Evolutionary conservation across 2,888 invertebrate species (phyloP).

Genomic region (Agonopterix arenella): DNA sequence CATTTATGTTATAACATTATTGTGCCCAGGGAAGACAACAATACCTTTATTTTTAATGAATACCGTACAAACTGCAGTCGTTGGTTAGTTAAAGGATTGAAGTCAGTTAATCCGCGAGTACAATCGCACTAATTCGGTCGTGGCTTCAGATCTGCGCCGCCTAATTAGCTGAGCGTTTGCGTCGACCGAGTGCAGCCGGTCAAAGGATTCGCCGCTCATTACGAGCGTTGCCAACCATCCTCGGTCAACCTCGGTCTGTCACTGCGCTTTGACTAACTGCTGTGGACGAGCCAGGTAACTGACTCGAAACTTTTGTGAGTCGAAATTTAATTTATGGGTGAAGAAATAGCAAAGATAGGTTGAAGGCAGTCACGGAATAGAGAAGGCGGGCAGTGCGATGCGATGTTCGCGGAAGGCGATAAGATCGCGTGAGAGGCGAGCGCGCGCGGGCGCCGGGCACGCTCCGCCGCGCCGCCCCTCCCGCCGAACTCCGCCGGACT

Average conservation of each 20-base stretch:
- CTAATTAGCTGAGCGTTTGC: constrained; percentile 69
- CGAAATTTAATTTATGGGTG: constrained; percentile 47
- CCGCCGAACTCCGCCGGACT: constrained; percentile 46
- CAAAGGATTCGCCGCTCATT: constrained; percentile 73
- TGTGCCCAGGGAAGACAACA: constrained; percentile 3
- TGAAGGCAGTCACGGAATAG: constrained; percentile 60
- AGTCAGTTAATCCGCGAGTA: constrained; percentile 44
- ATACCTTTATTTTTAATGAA: constrained; percentile 15
- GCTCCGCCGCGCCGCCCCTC: constrained; percentile 27
- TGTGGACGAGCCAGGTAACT: constrained; percentile 14
- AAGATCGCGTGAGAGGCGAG: constrained; percentile 72
- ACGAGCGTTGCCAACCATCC: constrained; percentile 45
- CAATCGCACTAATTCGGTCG: constrained; percentile 65
- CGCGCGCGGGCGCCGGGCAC: constrained; percentile 41
- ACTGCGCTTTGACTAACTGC: constrained; percentile 44
- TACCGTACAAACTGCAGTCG: constrained; percentile 9
- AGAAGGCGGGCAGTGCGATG: constrained; percentile 61
- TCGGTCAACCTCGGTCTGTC: constrained; percentile 44
- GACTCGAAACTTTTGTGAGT: constrained; percentile 29
- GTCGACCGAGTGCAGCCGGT: constrained; percentile 50
- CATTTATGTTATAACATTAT: constrained; percentile 11
- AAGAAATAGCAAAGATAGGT: constrained; percentile 44
- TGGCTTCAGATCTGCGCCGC: constrained; percentile 64
- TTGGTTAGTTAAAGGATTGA: constrained; percentile 24
- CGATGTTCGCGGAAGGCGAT: constrained; percentile 73